Base-by-base conservation (phyloP, 2,888 invertebrate genomes). In the Eupithecia tripunctaria region DNA sequence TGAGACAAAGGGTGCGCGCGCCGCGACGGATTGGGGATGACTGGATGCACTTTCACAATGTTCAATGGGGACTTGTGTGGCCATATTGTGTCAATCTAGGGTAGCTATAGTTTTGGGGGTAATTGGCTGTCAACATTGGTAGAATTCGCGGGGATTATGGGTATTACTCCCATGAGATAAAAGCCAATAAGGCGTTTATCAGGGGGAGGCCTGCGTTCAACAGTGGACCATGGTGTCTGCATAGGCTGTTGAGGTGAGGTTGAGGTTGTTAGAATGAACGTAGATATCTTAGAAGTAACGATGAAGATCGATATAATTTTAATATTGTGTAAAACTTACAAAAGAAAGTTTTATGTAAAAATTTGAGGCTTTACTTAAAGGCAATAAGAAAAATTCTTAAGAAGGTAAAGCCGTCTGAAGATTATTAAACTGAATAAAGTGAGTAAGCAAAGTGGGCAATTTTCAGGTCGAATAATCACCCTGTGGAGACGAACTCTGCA, bases 1-100 rank as follows among this genome's bases (percentile, higher is more conserved):
- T 85, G 82, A 81, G 87, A 90, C 88, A 89, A 89, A 89, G 89
- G 85, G 81, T 80, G 81, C 62, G 47, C 51, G 71, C 60, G 72
- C 47, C 36, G 68, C 66, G 64, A 70, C 51, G 29, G 65, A 62
- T 62, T 29, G 27, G 2, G 56, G 67, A 62, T 62, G 32, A 56
- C 47, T 36, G 62, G 59, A 70, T 70, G 43, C 47, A 71, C 67
- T 63, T 63, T n/a, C 64, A 64, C 38, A 21, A 38, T 41, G 25
- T 64, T 64, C 38, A 25, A 32, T 62, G 21, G 32, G 3, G 62
- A 63, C 10, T 32, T 32, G 5, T 15, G 27, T 29, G 1, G 8
- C 32, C 8, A 27, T 27, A 2, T 18, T n/a, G 36, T 56, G 25
- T 25, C 25, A 25, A 51, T 36, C 36, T 6, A 5, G n/a, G 8